Evolutionary conservation across 2,113 vertebrate species (phyloP).

Genomic region (Pica pica): DNA sequence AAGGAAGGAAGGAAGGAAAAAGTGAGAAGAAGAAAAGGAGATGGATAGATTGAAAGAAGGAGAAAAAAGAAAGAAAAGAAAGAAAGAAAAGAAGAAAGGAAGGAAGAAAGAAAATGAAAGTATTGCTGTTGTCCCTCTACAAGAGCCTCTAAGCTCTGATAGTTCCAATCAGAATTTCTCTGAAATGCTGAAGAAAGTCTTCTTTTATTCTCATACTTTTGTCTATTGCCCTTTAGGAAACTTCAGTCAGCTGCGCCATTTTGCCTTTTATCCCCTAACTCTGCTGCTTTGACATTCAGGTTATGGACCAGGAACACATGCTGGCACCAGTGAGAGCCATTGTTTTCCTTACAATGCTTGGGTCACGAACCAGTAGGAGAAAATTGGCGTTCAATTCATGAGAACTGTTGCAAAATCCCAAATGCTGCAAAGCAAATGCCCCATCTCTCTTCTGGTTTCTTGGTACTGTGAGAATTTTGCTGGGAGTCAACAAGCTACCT

Average conservation of each 20-base stretch:
- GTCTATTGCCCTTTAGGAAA: constrained; percentile 21
- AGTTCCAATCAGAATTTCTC: background rate
- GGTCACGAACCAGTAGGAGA: background rate
- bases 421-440: background rate
- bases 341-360: constrained; percentile 50
- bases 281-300: constrained; percentile 41
- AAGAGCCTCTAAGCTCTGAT: background rate
- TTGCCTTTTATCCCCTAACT: constrained; percentile 21
- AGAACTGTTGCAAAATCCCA: constrained; percentile 37
- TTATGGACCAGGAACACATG: constrained; percentile 36
- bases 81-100: fast-evolving
- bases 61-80: no score
- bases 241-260: constrained; percentile 16
- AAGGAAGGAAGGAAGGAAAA: no score
- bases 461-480: background rate
- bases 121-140: background rate
- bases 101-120: no score
- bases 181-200: background rate
- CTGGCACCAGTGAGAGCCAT: constrained; percentile 37
- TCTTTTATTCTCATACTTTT: background rate
- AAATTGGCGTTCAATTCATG: constrained; percentile 4
- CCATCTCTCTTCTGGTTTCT: background rate
- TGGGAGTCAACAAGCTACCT: background rate
- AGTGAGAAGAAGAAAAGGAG: no score
- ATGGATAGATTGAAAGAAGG: background rate